Conservation (phyloP, 2,888 invertebrate species). For the Philopedon plagiatum region DNA sequence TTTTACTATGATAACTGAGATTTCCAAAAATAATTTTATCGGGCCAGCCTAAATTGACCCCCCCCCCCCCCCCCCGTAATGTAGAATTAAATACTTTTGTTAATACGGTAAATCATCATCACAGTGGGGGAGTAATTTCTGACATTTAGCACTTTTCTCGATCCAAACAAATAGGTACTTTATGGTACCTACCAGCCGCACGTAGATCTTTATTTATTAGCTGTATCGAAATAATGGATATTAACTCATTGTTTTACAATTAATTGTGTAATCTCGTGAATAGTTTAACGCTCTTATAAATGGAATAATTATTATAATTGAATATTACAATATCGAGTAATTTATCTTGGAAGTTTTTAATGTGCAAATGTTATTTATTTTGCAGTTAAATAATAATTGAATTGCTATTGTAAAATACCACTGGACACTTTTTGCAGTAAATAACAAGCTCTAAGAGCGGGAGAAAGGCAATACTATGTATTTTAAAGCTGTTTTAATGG, state of each 20-base stretch:
- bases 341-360: constrained; percentile 11
- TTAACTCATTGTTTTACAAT: constrained; percentile 38
- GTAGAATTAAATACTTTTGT: no score
- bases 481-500: no score
- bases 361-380: constrained; percentile 17
- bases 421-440: background rate
- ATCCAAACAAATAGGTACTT: background rate
- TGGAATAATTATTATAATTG: constrained; percentile 38
- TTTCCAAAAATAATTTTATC: no score
- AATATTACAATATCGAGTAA: constrained; percentile 28
- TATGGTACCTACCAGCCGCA: constrained; percentile 11
- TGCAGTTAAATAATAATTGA: background rate
- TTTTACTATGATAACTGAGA: no score
- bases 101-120: no score
- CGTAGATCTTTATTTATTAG: constrained; percentile 31
- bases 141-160: background rate
- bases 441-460: no score
- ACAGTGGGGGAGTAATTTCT: constrained; percentile 5
- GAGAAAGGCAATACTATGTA: no score
- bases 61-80: no score
- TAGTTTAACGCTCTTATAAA: constrained; percentile 28
- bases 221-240: constrained; percentile 22
- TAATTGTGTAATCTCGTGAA: constrained; percentile 37
- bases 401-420: background rate
- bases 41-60: no score